A percentile compares a stretch with the other conserved stretches of the same genome.
Conservation (phyloP, 1,140 invertebrate genomes). For the Solen grandis region DNA sequence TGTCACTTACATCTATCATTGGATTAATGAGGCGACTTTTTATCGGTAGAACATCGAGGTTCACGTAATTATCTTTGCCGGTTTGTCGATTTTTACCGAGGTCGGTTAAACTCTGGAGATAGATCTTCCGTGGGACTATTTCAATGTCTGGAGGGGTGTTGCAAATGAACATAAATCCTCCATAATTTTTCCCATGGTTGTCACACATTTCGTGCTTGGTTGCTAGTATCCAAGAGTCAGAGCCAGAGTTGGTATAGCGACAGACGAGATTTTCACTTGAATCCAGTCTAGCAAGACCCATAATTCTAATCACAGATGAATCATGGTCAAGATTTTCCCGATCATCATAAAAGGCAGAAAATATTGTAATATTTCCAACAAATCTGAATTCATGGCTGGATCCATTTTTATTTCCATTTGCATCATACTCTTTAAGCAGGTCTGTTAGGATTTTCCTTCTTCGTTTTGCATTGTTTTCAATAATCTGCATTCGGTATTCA, state of each 20-base stretch:
- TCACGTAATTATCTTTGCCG: too few species aligned
- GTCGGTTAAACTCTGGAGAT: conserved; percentile 12
- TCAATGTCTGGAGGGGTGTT: conserved; percentile 2
- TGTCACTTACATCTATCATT: too few species aligned
- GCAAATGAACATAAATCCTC: conserved; percentile 47
- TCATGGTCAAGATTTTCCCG: not conserved
- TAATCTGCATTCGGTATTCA: not conserved
- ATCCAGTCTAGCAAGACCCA: conserved; percentile 25
- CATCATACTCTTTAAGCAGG: not conserved
- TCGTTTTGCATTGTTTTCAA: not conserved
- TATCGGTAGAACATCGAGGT: too few species aligned
- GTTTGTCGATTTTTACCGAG: too few species aligned
- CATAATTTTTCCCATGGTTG: conserved; percentile 40
- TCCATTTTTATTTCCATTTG: not conserved
- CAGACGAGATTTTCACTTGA: conserved; percentile 18
- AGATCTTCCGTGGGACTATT: not conserved
- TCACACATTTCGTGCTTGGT: conserved; percentile 35
- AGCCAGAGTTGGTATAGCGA: not conserved
- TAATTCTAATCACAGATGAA: conserved; percentile 13
- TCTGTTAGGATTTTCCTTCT: not conserved
- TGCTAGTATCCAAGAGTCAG: conserved; percentile 7
- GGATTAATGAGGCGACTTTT: too few species aligned
- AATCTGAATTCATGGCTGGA: not conserved
- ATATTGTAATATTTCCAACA: conserved; percentile 21
- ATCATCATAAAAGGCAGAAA: conserved; percentile 47